Percentiles rank a stretch among this genome's conserved stretches.
Evolutionary conservation across 2,797 vertebrate species (phyloP).

Genomic region (Etheostoma nigrum): DNA sequence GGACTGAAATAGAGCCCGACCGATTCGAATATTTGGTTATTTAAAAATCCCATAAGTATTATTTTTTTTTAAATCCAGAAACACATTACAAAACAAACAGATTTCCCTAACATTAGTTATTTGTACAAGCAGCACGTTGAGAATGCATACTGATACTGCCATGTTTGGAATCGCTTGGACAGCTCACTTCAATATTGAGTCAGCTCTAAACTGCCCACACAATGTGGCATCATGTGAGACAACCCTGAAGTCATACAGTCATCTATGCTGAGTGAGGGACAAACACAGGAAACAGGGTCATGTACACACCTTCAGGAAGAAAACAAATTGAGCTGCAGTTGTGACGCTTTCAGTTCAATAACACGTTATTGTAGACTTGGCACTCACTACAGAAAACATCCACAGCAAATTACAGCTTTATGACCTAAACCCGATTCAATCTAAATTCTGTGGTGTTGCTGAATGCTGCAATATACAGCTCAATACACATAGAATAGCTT

Average conservation of each 20-base stretch:
- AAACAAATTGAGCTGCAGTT: neutral
- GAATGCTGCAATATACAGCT: neutral
- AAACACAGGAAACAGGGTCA: neutral
- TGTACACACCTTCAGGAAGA: constrained; percentile 7
- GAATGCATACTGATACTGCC: constrained; percentile 7
- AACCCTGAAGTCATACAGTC: constrained; percentile 53
- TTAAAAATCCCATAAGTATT: too few species aligned
- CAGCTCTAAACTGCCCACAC: constrained; percentile 30
- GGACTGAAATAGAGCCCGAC: neutral
- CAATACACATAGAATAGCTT: neutral
- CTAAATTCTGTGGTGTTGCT: neutral
- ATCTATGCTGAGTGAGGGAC: constrained; percentile 20
- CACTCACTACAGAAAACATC: neutral
- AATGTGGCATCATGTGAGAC: constrained; percentile 57
- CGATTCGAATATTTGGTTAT: too few species aligned
- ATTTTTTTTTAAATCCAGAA: too few species aligned
- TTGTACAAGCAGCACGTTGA: constrained; percentile 10
- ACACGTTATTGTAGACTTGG: neutral
- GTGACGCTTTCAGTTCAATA: neutral
- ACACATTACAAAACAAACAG: too few species aligned
- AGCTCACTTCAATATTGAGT: constrained; percentile 34
- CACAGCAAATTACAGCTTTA: neutral
- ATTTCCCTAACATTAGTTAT: too few species aligned
- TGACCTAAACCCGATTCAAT: neutral
- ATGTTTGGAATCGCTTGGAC: constrained; percentile 27